Evolutionary conservation across 2,113 vertebrate genomes (phyloP).

Genomic region (Pagrus major): DNA sequence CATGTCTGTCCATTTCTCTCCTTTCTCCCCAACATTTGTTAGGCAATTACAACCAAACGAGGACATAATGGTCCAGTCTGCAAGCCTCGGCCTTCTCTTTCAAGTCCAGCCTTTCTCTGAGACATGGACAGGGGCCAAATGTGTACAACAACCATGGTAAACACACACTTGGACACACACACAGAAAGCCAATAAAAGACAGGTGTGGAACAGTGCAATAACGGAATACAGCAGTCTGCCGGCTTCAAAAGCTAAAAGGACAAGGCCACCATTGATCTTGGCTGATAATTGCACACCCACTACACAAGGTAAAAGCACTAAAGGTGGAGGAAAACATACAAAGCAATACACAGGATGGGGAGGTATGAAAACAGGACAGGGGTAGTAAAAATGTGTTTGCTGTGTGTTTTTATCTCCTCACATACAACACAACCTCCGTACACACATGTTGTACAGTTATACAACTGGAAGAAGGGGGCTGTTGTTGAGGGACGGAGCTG

Average conservation of each 20-base stretch:
- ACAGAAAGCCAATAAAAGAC: slow-evolving; percentile 70
- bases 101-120: slow-evolving; percentile 44
- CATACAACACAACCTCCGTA: slow-evolving; percentile 1
- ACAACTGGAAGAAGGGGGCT: slow-evolving; percentile 38
- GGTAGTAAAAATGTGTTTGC: slow-evolving; percentile 55
- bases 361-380: slow-evolving; percentile 36
- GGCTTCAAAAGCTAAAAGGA: slow-evolving; percentile 65
- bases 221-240: slow-evolving; percentile 51
- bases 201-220: slow-evolving; percentile 67
- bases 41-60: slow-evolving; percentile 81
- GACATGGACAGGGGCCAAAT: slow-evolving; percentile 53
- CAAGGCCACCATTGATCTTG: slow-evolving; percentile 64
- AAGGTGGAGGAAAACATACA: slow-evolving; percentile 38
- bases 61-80: slow-evolving; percentile 60
- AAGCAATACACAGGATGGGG: slow-evolving; percentile 3
- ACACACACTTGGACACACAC: slow-evolving; percentile 53
- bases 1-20: slow-evolving; percentile 26
- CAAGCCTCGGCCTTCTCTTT: slow-evolving; percentile 49
- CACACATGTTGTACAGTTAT: neutral
- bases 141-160: slow-evolving; percentile 42
- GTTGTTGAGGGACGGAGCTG: slow-evolving; percentile 31
- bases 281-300: slow-evolving; percentile 51
- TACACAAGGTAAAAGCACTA: slow-evolving; percentile 47
- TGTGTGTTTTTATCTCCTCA: slow-evolving; percentile 38
- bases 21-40: slow-evolving; percentile 76